phyloP scores from a whole-genome alignment of 1,140 invertebrate genomes.

The Euwallacea fornicatus region DNA sequence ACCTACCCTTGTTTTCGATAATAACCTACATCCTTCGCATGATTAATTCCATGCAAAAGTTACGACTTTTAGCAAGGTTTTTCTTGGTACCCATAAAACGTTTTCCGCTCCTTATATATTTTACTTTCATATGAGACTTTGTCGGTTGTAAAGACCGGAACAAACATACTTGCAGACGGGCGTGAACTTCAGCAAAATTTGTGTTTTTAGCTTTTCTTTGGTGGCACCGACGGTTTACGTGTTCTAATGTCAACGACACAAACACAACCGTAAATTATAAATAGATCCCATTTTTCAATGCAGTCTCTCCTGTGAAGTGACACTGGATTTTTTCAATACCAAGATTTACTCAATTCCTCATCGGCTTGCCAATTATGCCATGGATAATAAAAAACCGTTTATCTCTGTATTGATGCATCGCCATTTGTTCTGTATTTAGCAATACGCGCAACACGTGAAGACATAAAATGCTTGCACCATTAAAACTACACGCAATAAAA shows the following conservation, averaged over 20 bases:
- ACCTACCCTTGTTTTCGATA: too few relatives aligned
- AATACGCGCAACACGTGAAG: conserved; percentile 10
- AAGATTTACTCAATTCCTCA: not conserved
- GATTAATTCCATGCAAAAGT: too few relatives aligned
- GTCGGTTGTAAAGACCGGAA: conserved; percentile 20
- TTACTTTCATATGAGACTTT: conserved; percentile 2
- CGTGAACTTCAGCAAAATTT: conserved; percentile 23
- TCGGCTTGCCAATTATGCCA: not conserved
- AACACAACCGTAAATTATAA: conserved; percentile 25
- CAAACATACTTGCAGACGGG: conserved; percentile 25
- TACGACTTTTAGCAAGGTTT: not conserved
- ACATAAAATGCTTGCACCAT: conserved; percentile 18
- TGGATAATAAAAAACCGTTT: not conserved
- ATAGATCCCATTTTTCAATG: conserved; percentile 13
- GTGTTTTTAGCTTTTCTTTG: conserved; percentile 21
- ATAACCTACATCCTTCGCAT: too few relatives aligned
- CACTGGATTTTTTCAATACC: not conserved
- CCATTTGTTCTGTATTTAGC: not conserved
- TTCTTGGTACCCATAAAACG: not conserved
- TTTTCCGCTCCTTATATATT: not conserved
- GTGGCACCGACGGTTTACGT: conserved; percentile 16
- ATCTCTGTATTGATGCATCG: not conserved
- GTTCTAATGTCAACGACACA: conserved; percentile 34
- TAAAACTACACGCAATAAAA: conserved; percentile 16
- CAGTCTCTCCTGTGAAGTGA: not conserved